Percentiles rank a stretch among this genome's conserved stretches.
These are phyloP conservation scores for Gila robusta DNA, from an alignment of 2,797 vertebrate species.

Conservation along the genomic window DNA sequence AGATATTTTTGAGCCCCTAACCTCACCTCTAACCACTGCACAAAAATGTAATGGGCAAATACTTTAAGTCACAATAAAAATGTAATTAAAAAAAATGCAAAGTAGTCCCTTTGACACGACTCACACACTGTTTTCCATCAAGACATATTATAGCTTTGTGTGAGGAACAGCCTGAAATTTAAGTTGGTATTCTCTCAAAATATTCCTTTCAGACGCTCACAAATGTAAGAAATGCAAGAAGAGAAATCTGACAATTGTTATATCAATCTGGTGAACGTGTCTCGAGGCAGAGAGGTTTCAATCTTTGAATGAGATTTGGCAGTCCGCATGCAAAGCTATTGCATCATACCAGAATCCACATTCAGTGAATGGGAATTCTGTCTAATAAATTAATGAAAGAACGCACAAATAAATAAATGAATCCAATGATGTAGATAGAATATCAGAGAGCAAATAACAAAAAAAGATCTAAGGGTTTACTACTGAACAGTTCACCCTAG, in stretches of 20 bases:
- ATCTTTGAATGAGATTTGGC: not conserved
- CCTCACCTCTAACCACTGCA: not conserved
- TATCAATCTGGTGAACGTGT: not conserved
- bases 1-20: not conserved
- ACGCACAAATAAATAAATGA: conserved; percentile 6
- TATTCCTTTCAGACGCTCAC: not conserved
- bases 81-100: not conserved
- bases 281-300: not conserved
- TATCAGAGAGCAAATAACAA: not conserved
- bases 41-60: not conserved
- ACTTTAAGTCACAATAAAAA: not conserved
- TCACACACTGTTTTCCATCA: not conserved
- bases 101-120: not conserved
- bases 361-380: too few species aligned
- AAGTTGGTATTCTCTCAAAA: not conserved
- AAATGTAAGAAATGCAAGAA: not conserved
- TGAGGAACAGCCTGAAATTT: not conserved
- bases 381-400: not conserved
- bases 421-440: not conserved
- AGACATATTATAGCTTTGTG: not conserved
- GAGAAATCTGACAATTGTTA: not conserved
- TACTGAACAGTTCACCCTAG: conserved; percentile 79
- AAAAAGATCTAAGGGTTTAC: conserved; percentile 62
- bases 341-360: too few species aligned
- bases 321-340: not conserved